Evolutionary conservation across 53 echinoderm and acorn worm species (phyloP).

Genomic region (Mesocentrotus franciscanus): DNA sequence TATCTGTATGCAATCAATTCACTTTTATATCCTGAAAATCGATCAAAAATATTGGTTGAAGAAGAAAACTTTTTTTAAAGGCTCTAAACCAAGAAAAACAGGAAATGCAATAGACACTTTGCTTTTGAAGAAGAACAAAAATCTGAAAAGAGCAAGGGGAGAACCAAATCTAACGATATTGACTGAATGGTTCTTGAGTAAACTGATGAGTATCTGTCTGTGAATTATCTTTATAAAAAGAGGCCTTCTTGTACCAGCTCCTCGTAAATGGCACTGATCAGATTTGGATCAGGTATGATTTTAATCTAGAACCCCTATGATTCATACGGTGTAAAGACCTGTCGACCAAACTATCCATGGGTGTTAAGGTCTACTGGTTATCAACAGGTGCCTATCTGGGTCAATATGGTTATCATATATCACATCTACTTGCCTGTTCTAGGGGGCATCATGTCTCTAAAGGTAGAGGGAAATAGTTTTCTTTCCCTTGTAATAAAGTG

Average conservation of each 20-base stretch:
- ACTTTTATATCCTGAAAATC: neutral
- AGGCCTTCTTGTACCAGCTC: neutral
- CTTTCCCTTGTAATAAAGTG: neutral
- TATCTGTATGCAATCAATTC: neutral
- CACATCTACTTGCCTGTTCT: slow-evolving; percentile 31
- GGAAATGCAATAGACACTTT: slow-evolving; percentile 24
- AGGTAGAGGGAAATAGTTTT: slow-evolving; percentile 26
- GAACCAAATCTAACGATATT: neutral
- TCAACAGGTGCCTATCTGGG: slow-evolving; percentile 45
- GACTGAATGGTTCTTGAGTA: neutral
- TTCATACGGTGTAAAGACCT: slow-evolving; percentile 32
- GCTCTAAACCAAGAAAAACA: neutral
- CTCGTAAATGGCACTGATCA: slow-evolving; percentile 22
- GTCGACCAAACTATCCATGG: neutral
- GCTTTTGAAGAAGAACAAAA: neutral
- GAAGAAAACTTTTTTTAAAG: neutral
- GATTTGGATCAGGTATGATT: slow-evolving; percentile 9
- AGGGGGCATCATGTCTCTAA: slow-evolving; percentile 12
- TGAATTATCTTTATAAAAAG: neutral
- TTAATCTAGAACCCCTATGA: slow-evolving; percentile 22
- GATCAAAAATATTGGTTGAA: neutral
- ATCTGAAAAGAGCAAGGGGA: neutral
- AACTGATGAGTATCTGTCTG: slow-evolving; percentile 28
- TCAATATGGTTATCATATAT: slow-evolving; percentile 26
- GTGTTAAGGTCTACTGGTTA: slow-evolving; percentile 28